These are phyloP conservation scores for Philopotamus ludificatus DNA, from an alignment of 1,140 invertebrate species.

Conservation along the genomic window DNA sequence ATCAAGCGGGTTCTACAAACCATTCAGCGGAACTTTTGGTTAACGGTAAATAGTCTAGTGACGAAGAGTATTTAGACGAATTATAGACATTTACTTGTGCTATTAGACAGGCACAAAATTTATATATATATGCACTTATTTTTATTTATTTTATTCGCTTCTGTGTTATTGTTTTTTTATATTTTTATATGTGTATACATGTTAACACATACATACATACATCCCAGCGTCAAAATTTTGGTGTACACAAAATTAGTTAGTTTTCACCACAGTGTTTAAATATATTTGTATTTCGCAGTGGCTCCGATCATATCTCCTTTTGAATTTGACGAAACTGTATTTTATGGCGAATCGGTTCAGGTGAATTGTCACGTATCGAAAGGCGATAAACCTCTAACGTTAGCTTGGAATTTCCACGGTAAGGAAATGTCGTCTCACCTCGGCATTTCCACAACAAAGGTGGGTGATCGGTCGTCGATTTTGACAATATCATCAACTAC, in stretches of 20 bases:
- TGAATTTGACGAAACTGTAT: constrained; percentile 55
- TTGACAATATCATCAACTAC: constrained; percentile 59
- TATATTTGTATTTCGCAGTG: constrained; percentile 48
- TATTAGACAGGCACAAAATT: no score
- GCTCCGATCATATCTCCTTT: constrained; percentile 52
- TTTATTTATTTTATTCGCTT: no score
- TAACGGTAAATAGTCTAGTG: constrained; percentile 62
- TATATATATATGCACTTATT: no score
- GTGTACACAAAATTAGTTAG: background rate
- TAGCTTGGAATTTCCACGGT: constrained; percentile 64
- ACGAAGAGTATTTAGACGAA: no score
- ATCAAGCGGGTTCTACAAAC: constrained; percentile 62
- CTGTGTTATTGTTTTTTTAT: background rate
- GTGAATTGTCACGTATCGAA: constrained; percentile 68
- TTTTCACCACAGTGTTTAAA: no score
- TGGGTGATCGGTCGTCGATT: constrained; percentile 58
- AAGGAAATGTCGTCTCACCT: constrained; percentile 54
- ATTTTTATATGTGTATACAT: background rate
- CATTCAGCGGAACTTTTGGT: constrained; percentile 67
- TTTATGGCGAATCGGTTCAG: constrained; percentile 67
- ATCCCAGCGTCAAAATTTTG: background rate
- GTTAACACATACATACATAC: no score
- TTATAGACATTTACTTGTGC: no score
- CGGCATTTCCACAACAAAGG: constrained; percentile 59
- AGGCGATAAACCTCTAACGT: constrained; percentile 68